Conservation (phyloP, 2,888 invertebrate genomes). For the Tetanocera ferruginea region DNA sequence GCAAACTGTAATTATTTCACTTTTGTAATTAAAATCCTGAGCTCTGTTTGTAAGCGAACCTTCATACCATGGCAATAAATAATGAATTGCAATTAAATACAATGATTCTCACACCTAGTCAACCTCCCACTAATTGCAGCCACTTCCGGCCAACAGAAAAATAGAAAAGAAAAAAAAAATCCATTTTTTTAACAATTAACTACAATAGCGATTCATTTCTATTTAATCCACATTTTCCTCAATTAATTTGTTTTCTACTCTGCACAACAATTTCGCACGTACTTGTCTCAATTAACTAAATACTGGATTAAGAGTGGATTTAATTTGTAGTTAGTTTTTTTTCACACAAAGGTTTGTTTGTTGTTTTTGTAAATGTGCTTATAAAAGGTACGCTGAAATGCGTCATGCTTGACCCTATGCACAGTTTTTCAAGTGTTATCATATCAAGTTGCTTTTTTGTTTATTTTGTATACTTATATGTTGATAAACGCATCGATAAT, state of each 20-base stretch:
- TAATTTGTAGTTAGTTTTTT: not conserved
- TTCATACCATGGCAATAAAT: not conserved
- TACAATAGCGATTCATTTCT: not conserved
- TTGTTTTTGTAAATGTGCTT: not conserved
- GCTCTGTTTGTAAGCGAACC: not conserved
- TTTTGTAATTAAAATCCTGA: not conserved
- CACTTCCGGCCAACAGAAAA: not conserved
- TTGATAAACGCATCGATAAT: too few relatives aligned
- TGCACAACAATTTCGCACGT: too few relatives aligned
- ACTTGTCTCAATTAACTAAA: not conserved
- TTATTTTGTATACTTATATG: too few relatives aligned
- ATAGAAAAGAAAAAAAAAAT: not conserved
- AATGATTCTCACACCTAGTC: not conserved
- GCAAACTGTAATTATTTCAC: not conserved
- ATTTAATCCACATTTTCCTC: slow-evolving; percentile 13
- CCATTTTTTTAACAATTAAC: slow-evolving; percentile 10
- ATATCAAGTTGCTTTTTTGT: too few relatives aligned
- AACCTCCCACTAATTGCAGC: slow-evolving; percentile 1
- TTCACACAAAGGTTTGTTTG: not conserved
- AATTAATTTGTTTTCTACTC: not conserved
- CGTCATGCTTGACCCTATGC: too few relatives aligned
- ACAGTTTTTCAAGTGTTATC: too few relatives aligned
- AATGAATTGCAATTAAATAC: not conserved
- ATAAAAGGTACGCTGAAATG: too few relatives aligned
- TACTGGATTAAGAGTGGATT: slow-evolving; percentile 10